Evolutionary conservation across 2,113 vertebrate genomes (phyloP).

Genomic region (Ceyx cyanopectus): DNA sequence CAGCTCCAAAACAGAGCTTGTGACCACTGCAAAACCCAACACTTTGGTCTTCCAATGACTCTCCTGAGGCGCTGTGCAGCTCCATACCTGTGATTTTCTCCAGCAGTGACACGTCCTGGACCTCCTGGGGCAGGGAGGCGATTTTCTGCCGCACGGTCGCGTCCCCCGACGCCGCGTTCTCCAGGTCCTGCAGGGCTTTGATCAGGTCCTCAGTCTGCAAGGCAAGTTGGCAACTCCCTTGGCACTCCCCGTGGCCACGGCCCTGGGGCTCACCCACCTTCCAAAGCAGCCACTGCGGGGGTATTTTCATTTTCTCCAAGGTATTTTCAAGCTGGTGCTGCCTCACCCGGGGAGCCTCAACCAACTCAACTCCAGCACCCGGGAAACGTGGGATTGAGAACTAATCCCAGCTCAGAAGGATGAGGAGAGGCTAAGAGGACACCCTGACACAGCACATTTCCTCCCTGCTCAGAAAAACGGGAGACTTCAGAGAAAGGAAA

Average conservation of each 20-base stretch:
- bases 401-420: background rate
- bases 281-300: background rate
- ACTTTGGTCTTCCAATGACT: background rate
- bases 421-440: background rate
- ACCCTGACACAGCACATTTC: background rate
- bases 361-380: background rate
- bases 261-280: background rate
- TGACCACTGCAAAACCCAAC: background rate
- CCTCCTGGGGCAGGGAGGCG: slow-evolving; percentile 96
- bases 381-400: background rate
- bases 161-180: slow-evolving; percentile 96
- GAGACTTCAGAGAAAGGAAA: background rate
- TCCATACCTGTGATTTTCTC: slow-evolving; percentile 95
- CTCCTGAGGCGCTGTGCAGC: background rate
- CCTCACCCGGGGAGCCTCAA: background rate
- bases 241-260: background rate
- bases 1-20: background rate
- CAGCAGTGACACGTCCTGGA: slow-evolving; percentile 95
- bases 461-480: background rate
- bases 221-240: background rate
- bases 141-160: slow-evolving; percentile 97
- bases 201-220: slow-evolving; percentile 94
- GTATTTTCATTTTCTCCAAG: background rate
- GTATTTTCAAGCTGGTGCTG: background rate
- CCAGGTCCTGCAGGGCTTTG: slow-evolving; percentile 95